Base-by-base conservation (phyloP, 1,140 invertebrate genomes). In the Nylanderia fulva region DNA sequence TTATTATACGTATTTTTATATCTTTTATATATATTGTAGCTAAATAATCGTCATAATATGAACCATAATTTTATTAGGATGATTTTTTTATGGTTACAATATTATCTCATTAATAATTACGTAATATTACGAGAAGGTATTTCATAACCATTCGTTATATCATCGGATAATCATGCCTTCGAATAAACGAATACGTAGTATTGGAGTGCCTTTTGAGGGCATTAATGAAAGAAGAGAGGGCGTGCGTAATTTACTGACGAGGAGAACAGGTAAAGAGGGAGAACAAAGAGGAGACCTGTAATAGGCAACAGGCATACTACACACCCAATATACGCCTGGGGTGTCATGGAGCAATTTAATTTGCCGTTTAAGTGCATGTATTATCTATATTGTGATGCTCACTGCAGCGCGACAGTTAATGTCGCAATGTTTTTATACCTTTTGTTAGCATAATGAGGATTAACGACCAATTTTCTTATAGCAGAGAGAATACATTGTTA, bases 221-320 rank as follows among this genome's bases (percentile, higher is more conserved):
- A 77, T 90, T 89, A 90, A 90, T 87, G 88, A 90, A 86, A 77
- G 79, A 89, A 87, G 85, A 87, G 85, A 86, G 88, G 85, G 88
- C 71, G 88, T 90, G 63, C 75, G 88, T 89, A 90, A 90, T 89
- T 90, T 89, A 85, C 75, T 83, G 88, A 83, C 72, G 85, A 72
- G 76, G 72, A 87, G 83, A 82, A 87, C 76, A 82, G 76, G 61
- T 66, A 75, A 87, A 86, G 88, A 89, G 83, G 88, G 88, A 90
- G 88, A 77, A 90, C 74, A 87, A 89, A 90, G 85, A 88, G 84
- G 86, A 85, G 83, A 85, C 88, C 71, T 85, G 88, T 90, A 90
- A 90, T 89, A 90, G 88, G 75, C 84, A 85, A 85, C 64, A 85
- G 61, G 85, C 66, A 86, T 86, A 86, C 79, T 89, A 89, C 80